phyloP scores from a whole-genome alignment of 1,140 invertebrate genomes.

The Tetramorium alpestre region DNA sequence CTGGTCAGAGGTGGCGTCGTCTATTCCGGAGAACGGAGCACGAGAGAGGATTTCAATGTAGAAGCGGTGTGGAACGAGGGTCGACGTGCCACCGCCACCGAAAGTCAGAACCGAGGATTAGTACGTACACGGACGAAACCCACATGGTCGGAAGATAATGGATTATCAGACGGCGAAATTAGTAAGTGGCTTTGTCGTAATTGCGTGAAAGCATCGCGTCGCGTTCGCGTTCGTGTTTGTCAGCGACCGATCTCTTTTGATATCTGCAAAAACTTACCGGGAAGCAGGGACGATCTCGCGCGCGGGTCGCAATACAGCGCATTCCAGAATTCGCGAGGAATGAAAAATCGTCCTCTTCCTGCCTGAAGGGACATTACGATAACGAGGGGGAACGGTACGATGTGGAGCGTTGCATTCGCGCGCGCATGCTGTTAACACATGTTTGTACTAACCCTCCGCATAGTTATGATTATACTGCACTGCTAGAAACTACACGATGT shows the following conservation, averaged over 20 bases:
- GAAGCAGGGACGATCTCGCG: too few species aligned
- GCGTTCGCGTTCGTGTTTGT: conserved; percentile 68
- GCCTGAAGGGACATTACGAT: conserved; percentile 18
- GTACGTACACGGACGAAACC: conserved; percentile 43
- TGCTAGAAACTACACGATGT: conserved; percentile 52
- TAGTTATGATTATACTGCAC: conserved; percentile 62
- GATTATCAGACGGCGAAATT: conserved; percentile 75
- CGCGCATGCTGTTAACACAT: conserved; percentile 40
- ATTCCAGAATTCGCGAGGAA: neutral
- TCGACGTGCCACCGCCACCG: conserved; percentile 47
- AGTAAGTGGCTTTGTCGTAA: conserved; percentile 78
- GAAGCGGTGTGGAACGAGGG: conserved; percentile 31
- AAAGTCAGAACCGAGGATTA: conserved; percentile 68
- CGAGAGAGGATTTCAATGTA: conserved; percentile 40
- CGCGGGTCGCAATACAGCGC: conserved; percentile 1
- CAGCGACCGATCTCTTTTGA: conserved; percentile 69
- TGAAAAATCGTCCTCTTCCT: conserved; percentile 42
- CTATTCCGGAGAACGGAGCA: neutral
- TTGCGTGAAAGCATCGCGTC: conserved; percentile 64
- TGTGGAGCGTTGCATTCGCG: neutral
- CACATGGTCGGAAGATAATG: conserved; percentile 68
- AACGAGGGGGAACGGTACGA: conserved; percentile 31
- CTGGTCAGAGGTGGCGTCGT: conserved; percentile 23
- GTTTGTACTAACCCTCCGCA: conserved; percentile 66
- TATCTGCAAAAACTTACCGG: conserved; percentile 21